Percentiles rank a stretch among this genome's conserved stretches.
These are phyloP conservation scores for Anabacerthia variegaticeps DNA, from an alignment of 2,797 vertebrate genomes.

Conservation along the genomic window DNA sequence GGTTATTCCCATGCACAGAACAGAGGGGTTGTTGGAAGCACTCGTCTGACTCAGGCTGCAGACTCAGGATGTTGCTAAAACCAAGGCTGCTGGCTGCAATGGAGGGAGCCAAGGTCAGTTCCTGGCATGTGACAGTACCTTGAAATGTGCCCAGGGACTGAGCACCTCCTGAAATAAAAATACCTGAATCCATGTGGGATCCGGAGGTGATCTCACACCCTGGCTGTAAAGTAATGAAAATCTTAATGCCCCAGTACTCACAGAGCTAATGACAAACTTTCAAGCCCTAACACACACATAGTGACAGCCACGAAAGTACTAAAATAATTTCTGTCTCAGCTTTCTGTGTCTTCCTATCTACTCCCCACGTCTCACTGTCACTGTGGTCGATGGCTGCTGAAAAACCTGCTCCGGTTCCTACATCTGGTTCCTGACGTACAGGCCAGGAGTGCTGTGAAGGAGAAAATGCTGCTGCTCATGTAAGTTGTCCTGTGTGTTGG, in stretches of 20 bases:
- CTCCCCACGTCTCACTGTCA: conserved; percentile 6
- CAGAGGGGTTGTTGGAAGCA: accelerated
- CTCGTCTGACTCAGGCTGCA: not conserved
- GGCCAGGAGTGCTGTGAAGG: not conserved
- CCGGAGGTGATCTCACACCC: not conserved
- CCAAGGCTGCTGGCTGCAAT: accelerated
- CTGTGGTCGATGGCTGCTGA: not conserved
- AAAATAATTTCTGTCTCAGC: not conserved
- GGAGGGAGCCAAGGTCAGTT: not conserved
- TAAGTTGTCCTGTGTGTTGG: conserved; percentile 49
- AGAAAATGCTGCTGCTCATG: conserved; percentile 18
- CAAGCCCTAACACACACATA: not conserved
- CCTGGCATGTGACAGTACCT: not conserved
- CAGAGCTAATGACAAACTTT: not conserved
- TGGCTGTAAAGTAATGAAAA: not conserved
- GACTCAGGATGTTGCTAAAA: not conserved
- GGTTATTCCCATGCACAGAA: accelerated
- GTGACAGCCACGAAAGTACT: not conserved
- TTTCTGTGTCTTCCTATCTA: not conserved
- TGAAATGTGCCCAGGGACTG: not conserved
- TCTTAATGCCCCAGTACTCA: not conserved
- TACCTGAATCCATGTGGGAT: not conserved
- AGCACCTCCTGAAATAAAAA: not conserved
- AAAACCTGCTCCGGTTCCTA: not conserved
- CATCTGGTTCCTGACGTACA: not conserved